Base-by-base conservation (phyloP, 2,888 invertebrate genomes). In the Crepidodera aurea region DNA sequence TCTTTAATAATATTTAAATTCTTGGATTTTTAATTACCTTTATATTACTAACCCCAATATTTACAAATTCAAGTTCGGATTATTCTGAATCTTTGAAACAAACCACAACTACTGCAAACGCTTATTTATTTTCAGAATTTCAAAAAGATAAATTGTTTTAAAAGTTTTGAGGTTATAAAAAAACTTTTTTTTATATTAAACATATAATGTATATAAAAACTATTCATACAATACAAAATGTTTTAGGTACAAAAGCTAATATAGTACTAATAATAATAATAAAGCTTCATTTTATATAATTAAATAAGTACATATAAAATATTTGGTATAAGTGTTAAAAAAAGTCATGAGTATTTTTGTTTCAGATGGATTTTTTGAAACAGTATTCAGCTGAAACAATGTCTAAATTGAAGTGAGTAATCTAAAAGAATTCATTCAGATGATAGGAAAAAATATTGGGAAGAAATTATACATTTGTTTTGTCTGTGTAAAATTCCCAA, bases 331-430 rank as follows among this genome's bases (percentile, higher is more conserved):
- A 46, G 10, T 34, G 27, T 46, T 46, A 25, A 44, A 19, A 56
- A 18, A 12, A 3, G 1, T 34, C n/a, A 34, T 8, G 29, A 34
- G 12, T 34, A 34, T 7, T 44, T 62, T 59, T 62, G 42, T 66
- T 66, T 60, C 62, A 68, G 68, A 64, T 66, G 66, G 56, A 63
- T 19, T 60, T 54, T 54, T 51, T 66, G 37, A 63, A 56, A 58
- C 42, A 59, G 25, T 54, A 40, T 50, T 34, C 61, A 34, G 10
- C 54, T 12, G 40, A 32, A 16, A 39, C 37, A 50, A 16, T 42
- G 37, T 16, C 51, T 1, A 57, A 51, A 42, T 54, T 59, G 55
- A 68, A 64, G 68, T 66, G 51, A 66, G 61, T 60, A 46, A 7
- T 25, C 29, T 51, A n/a, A 46, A 48, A 37, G 7, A 46, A 16